Base-by-base conservation (phyloP, 1,140 invertebrate species). In the Brachionus rubens region DNA sequence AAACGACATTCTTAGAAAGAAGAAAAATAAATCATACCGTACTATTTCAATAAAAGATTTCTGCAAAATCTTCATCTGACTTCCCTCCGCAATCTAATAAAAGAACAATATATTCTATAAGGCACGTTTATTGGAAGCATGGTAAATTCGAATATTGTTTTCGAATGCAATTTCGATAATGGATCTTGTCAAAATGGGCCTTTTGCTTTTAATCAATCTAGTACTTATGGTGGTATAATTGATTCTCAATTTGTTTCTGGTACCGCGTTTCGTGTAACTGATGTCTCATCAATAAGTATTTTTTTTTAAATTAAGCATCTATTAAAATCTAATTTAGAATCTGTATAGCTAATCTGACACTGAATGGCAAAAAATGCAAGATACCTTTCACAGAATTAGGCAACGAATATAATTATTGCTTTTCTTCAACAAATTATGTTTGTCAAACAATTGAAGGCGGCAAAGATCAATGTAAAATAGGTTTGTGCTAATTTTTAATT, bases 371-470 rank as follows among this genome's bases (percentile, higher is more conserved):
- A 59, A 2, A 33, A 16, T 65, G 59, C 43, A 14, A 46, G 6
- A 21, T 65, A 19, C 59, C 59, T 0, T 65, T 65, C 2, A 43
- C 1, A 21, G 7, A 65, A 26, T 14, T 5, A 26, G 24, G 24
- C 14, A 24, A 43, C 24, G 59, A 65, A 43, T 65, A 65, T 43
- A 2, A 65, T 65, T 36, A 65, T 3, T 65, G 59, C 33, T n/a
- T 30, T 33, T 56, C 19, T 16, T 10, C 6, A 9, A 16, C 33
- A 26, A 43, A 43, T 7, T 43, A 43, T n/a, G 59, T 1, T 3
- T 65, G 59, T 43, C 10, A 3, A 16, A 65, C 59, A 1, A n/a
- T 28, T 26, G 33, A 65, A 41, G 12, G 40, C 24, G 19, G 33
- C 21, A 46, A 2, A 24, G 40, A 5, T 43, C 19, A 65, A 2